Conservation (phyloP, 2,113 vertebrate species). For the Thermophis baileyi region DNA sequence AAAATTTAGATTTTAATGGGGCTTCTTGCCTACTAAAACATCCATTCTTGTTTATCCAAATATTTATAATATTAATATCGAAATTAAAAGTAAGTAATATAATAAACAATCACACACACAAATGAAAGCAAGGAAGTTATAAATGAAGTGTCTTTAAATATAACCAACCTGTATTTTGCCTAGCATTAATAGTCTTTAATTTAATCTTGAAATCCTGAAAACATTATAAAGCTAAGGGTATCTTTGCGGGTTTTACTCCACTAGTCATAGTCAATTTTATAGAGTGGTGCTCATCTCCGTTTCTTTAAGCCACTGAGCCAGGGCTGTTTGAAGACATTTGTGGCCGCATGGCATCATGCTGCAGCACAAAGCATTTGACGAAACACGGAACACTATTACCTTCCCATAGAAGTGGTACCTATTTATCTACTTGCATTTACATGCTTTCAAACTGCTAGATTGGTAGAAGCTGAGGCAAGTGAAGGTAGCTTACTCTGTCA, state of each 20-base stretch:
- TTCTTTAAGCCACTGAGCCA: neutral
- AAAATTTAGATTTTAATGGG: neutral
- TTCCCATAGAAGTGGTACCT: neutral
- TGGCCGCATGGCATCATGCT: neutral
- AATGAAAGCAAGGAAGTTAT: neutral
- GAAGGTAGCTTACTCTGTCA: neutral
- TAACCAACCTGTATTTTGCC: neutral
- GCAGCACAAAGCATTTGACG: neutral
- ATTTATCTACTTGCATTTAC: neutral
- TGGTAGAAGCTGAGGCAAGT: neutral
- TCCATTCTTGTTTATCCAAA: neutral
- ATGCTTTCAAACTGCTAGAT: neutral
- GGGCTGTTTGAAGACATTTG: neutral
- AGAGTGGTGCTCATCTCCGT: neutral
- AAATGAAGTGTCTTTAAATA: neutral
- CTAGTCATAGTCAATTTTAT: neutral
- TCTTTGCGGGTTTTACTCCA: neutral
- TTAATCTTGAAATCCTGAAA: neutral
- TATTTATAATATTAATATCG: neutral
- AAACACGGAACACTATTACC: neutral
- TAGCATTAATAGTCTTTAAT: neutral
- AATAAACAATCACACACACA: neutral
- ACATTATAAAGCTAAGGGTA: neutral
- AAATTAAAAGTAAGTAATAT: constrained; percentile 17
- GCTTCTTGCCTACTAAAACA: neutral